Base-by-base conservation (phyloP, 2,888 invertebrate species). In the Eumacrocentrus americanus region DNA sequence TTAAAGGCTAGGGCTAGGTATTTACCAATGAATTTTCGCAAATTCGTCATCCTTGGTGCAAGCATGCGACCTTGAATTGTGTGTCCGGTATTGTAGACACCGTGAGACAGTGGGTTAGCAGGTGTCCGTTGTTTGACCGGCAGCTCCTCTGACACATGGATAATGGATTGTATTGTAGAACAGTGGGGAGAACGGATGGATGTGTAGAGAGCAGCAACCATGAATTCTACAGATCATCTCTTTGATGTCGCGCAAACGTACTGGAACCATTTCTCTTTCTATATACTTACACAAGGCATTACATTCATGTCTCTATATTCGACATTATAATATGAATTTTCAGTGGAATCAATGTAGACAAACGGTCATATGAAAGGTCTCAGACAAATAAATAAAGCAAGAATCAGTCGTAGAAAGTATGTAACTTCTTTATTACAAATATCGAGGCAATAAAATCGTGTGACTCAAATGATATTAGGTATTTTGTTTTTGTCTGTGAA, bases 11-110 rank as follows among this genome's bases (percentile, higher is more conserved):
- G 6, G 35, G n/a, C 11, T 46, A 20, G 4, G 35, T 38, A 52
- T 14, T 73, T 76, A 80, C 80, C 80, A 76, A 80, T 80, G 64
- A 80, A 80, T 69, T 80, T 80, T 63, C 80, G 75, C 66, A 80
- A 73, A 72, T 80, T 80, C 59, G 76, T 77, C 80, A 80, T 80
- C 67, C 69, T 79, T 63, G 70, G 69, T 63, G 64, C 63, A 61
- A 77, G 69, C 78, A 79, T 79, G 57, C 66, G 68, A 72, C 53
- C 55, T 25, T 25, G 14, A 56, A 56, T 22, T 51, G 40, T 29
- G 42, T 25, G 44, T 60, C 56, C 44, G 22, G 37, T 50, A 18
- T 48, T 22, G 42, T 46, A 47, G 14, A 37, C 48, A 60, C 58
- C 63, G 64, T 66, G 59, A 56, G 59, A 66, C 62, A 64, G 61